Evolutionary conservation across 2,113 vertebrate genomes (phyloP), one percentile per base, ranked within the genome.

Genomic region (Paralichthys olivaceus): DNA sequence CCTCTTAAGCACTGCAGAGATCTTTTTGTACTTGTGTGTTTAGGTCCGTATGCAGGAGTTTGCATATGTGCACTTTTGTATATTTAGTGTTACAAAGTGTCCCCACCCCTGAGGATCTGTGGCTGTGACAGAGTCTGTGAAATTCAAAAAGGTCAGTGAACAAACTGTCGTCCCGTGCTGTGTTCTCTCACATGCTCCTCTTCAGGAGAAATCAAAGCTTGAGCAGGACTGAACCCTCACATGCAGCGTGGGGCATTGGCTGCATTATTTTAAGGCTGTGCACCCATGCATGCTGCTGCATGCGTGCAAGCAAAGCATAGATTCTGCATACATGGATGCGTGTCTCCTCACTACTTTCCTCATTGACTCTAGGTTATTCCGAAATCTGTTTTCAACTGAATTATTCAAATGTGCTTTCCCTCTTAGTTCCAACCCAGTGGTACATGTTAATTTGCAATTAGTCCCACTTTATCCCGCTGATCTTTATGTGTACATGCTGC

Each of bases 371-470:
- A 73, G 79, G 63, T 83, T 84, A 54, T 56, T 73, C 28, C 19
- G 25, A 77, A 69, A 71, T 61, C 70, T 83, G 70, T 81, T 87
- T 90, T 72, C 60, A 80, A 79, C 62, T 85, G 59, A 89, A 89
- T 91, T 88, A 90, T 92, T 89, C 74, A 84, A 63, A 91, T 83
- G 47, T 76, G 73, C 67, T 79, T 80, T 75, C 43, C 73, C 71
- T 79, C 83, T 90, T 84, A 85, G 75, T 86, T 90, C 81, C 83
- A 53, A 82, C 71, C 74, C 89, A 84, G 80, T 87, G 80, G 72
- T 76, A 90, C 57, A 88, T 84, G 81, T 80, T 88, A 88, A 89
- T 91, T 57, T 77, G 76, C 83, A 90, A 90, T 90, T 91, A 87
- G 79, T 77, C 85, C 84, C 78, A 85, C 70, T 87, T 91, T 84